Percentiles rank a stretch among this genome's conserved stretches.
phyloP scores from a whole-genome alignment of 1,140 invertebrate species.

The Lanistes nyassanus region DNA sequence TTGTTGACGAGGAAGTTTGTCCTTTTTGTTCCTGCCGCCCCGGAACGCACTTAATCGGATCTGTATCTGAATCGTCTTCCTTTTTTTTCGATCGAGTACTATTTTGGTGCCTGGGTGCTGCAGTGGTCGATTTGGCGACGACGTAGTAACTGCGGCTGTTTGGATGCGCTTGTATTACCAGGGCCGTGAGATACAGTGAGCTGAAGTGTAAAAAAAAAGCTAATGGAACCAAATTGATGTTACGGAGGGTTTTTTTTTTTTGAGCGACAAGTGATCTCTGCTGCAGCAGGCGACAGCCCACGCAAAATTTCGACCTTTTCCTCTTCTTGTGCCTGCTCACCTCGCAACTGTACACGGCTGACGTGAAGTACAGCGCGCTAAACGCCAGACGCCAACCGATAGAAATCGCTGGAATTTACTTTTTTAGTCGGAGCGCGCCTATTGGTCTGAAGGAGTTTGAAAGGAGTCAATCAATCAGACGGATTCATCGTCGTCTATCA shows the following conservation, averaged over 20 bases:
- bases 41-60: too few species aligned
- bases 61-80: too few species aligned
- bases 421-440: not conserved
- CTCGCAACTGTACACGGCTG: too few species aligned
- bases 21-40: not conserved
- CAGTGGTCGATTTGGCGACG: too few species aligned
- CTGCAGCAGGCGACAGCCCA: not conserved
- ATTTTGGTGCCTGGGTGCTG: too few species aligned
- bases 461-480: slow-evolving; percentile 24
- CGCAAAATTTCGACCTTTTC: not conserved
- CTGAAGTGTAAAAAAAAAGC: too few species aligned
- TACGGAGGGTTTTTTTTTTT: too few species aligned
- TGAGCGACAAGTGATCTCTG: not conserved
- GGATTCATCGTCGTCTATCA: slow-evolving; percentile 6
- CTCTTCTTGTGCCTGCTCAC: not conserved
- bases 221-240: too few species aligned
- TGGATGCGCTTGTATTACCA: too few species aligned
- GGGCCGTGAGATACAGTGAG: too few species aligned
- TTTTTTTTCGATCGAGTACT: too few species aligned
- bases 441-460: not conserved
- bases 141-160: too few species aligned
- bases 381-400: not conserved
- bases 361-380: not conserved
- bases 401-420: not conserved
- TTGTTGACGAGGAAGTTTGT: not conserved